Evolutionary conservation across 2,113 vertebrate genomes (phyloP).

Genomic region (Tapirus terrestris): DNA sequence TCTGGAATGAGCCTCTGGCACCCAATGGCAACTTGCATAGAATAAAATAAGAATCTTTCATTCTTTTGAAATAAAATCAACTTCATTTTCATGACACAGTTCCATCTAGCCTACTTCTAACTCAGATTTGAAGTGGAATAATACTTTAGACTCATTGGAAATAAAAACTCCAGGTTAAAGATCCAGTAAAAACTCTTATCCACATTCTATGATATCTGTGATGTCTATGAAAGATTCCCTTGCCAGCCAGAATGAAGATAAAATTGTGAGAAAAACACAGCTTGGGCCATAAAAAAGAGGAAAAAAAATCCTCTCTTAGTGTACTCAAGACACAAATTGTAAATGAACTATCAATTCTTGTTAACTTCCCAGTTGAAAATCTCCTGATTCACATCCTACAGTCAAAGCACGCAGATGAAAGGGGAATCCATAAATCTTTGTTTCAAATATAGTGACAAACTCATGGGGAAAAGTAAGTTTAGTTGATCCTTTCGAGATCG

Average conservation of each 20-base stretch:
- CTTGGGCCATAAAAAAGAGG: background rate
- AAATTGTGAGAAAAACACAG: constrained; percentile 31
- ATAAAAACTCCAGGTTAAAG: constrained; percentile 52
- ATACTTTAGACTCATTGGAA: constrained; percentile 47
- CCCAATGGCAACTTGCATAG: background rate
- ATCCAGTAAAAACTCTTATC: background rate
- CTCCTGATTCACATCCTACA: background rate
- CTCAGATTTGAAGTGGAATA: constrained; percentile 12
- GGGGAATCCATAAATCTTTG: background rate
- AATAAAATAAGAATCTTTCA: background rate
- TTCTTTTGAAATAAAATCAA: constrained; percentile 9
- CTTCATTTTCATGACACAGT: constrained; percentile 23
- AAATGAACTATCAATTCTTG: background rate
- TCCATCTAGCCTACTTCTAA: constrained; percentile 20
- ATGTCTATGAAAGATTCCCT: background rate
- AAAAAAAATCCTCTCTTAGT: background rate
- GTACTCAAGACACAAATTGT: background rate
- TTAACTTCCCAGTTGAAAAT: background rate
- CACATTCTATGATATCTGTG: background rate
- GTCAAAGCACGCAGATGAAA: background rate
- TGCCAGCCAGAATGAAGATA: background rate
- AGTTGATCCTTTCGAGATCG: background rate
- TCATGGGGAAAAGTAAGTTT: background rate
- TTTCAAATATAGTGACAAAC: background rate
- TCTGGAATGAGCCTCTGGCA: background rate